Percentiles rank a stretch among this genome's conserved stretches.
Conservation (phyloP, 2,888 invertebrate species). For the Drosophila kambysellisi region DNA sequence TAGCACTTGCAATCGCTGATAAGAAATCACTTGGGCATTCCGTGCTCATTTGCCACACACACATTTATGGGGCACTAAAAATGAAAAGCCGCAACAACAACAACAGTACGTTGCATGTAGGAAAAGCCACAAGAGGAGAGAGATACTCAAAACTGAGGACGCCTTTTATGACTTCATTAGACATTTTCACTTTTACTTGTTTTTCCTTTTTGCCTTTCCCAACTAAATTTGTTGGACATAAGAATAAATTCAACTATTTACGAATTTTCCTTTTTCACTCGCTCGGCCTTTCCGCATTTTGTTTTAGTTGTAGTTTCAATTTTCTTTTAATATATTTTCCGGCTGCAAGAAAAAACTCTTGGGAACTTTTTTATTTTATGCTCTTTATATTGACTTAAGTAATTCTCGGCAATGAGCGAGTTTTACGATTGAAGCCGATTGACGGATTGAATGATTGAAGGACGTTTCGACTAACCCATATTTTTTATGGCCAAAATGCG, state of each 20-base stretch:
- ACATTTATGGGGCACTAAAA: slow-evolving; percentile 53
- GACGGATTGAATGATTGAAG: slow-evolving; percentile 43
- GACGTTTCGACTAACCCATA: slow-evolving; percentile 60
- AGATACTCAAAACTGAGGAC: slow-evolving; percentile 25
- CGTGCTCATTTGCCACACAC: slow-evolving; percentile 31
- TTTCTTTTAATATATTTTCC: slow-evolving; percentile 64
- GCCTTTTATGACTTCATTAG: slow-evolving; percentile 75
- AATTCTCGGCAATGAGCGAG: slow-evolving; percentile 70
- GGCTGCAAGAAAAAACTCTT: slow-evolving; percentile 71
- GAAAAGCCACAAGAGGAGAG: slow-evolving; percentile 45
- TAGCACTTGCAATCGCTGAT: slow-evolving; percentile 22
- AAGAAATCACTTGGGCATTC: slow-evolving; percentile 43
- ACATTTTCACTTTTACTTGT: slow-evolving; percentile 70
- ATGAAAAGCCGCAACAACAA: slow-evolving; percentile 52
- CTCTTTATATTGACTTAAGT: slow-evolving; percentile 72
- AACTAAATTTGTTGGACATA: slow-evolving; percentile 16
- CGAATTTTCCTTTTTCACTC: slow-evolving; percentile 58
- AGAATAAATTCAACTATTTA: slow-evolving; percentile 25
- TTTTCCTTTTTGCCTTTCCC: slow-evolving; percentile 13
- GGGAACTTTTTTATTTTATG: slow-evolving; percentile 56
- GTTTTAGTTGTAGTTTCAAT: slow-evolving; percentile 22
- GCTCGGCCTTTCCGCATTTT: slow-evolving; percentile 32
- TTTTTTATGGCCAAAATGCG: slow-evolving; percentile 65
- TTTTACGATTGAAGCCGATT: slow-evolving; percentile 54
- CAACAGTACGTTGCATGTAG: background rate